Evolutionary conservation across 2,797 vertebrate species (phyloP).

Genomic region (Lepus oiostolus): DNA sequence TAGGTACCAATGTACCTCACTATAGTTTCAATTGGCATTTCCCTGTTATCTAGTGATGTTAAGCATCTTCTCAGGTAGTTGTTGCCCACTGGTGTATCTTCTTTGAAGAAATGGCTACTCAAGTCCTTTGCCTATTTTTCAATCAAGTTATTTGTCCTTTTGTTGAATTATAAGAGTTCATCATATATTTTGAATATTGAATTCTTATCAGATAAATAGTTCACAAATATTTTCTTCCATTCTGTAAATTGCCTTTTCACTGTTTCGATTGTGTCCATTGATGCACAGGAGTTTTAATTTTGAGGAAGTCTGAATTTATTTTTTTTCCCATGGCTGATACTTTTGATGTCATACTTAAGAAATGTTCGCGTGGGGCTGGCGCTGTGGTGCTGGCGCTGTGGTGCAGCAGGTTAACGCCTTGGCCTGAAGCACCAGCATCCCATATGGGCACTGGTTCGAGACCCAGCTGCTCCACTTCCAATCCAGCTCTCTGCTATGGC

Average conservation of each 20-base stretch:
- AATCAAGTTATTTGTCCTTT: not conserved
- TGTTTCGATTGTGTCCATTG: not conserved
- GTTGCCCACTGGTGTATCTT: not conserved
- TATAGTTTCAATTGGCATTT: not conserved
- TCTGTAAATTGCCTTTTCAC: not conserved
- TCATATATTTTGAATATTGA: not conserved
- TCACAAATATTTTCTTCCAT: not conserved
- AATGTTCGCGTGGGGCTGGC: not conserved
- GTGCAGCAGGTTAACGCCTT: too few species aligned
- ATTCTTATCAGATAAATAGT: not conserved
- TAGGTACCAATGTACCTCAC: not conserved
- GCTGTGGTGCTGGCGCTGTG: too few species aligned
- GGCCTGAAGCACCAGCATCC: too few species aligned
- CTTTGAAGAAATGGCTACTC: not conserved
- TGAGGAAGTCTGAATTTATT: not conserved
- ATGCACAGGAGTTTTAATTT: not conserved
- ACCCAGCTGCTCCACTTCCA: too few species aligned
- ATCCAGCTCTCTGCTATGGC: too few species aligned
- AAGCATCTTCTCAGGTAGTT: not conserved
- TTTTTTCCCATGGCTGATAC: not conserved
- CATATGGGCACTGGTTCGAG: too few species aligned
- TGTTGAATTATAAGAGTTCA: not conserved
- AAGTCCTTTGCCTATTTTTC: not conserved
- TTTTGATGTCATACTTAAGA: not conserved
- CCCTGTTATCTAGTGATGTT: not conserved